These are phyloP conservation scores for Phoeniculus purpureus DNA, from an alignment of 2,797 vertebrate species.

Conservation along the genomic window DNA sequence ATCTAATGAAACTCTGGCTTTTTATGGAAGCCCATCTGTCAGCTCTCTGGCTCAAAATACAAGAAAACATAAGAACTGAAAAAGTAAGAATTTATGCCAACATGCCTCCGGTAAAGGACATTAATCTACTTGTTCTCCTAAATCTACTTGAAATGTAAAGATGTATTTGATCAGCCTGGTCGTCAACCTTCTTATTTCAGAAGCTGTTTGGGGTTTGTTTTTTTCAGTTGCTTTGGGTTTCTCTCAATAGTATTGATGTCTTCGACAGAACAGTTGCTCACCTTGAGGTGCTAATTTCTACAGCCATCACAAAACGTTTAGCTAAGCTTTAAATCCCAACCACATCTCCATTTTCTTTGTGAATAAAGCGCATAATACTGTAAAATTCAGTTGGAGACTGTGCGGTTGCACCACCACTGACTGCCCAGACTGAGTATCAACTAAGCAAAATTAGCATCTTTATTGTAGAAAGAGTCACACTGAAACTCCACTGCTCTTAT, in stretches of 20 bases:
- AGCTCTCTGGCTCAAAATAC: neutral
- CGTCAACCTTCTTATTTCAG: neutral
- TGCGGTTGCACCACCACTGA: neutral
- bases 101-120: neutral
- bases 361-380: neutral
- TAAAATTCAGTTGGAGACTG: neutral
- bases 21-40: conserved; percentile 35
- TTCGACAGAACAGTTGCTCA: neutral
- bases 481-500: neutral
- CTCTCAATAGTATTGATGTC: neutral
- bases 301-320: neutral
- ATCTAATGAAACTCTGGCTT: neutral
- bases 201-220: neutral
- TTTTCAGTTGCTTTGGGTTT: neutral
- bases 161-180: neutral
- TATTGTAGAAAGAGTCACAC: neutral
- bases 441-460: neutral
- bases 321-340: neutral
- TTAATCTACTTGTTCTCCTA: neutral
- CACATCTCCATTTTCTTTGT: neutral
- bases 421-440: neutral
- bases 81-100: neutral
- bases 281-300: neutral
- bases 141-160: neutral
- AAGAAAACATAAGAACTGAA: neutral